Evolutionary conservation across 2,113 vertebrate species (phyloP), one percentile per base, ranked within the genome.

Genomic region (Hystrix cristata): DNA sequence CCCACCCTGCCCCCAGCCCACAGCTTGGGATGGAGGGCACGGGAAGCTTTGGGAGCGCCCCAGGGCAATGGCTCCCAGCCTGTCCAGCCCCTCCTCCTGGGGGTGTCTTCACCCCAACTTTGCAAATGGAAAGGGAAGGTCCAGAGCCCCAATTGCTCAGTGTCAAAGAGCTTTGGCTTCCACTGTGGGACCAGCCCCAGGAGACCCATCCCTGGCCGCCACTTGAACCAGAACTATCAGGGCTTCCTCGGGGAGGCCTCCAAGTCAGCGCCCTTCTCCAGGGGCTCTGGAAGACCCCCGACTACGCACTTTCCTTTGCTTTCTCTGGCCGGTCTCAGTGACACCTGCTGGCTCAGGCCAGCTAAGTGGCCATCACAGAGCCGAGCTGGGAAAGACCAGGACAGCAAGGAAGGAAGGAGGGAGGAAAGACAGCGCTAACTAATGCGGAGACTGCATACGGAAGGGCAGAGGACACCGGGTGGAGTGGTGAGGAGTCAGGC

Each of bases 341-440:
- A 90, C 80, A 94, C 67, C 55, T 88, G 67, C 83, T 65, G 83
- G 87, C 83, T 79, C 89, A 48, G 31, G 27, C 15, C 38, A 55
- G 85, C 88, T 53, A 38, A 97, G 78, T 10, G n/a, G 21, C 34
- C n/a, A 13, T 8, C 69, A 19, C 78, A 57, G 43, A 59, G 60
- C 67, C 53, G 53, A 88, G n/a, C 13, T 10, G 19, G 55, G 38
- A 9, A 18, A 85, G 59, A n/a, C n/a, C 67, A 38, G 27, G 57
- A 46, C 29, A 19, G 67, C 71, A 78, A 21, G 65, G 74, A 60
- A 69, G 23, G 4, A 6, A 23, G 9, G 18, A 8, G 29, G 51
- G n/a, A 13, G 43, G 46, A 5, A n/a, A 64, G 34, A 53, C 25
- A 8, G 3, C 5, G 43, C 25, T 78, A 51, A 72, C n/a, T 43